Evolutionary conservation across 1,140 invertebrate genomes (phyloP), one percentile per base, ranked within the genome.

Genomic region (Meloidogyne hapla): DNA sequence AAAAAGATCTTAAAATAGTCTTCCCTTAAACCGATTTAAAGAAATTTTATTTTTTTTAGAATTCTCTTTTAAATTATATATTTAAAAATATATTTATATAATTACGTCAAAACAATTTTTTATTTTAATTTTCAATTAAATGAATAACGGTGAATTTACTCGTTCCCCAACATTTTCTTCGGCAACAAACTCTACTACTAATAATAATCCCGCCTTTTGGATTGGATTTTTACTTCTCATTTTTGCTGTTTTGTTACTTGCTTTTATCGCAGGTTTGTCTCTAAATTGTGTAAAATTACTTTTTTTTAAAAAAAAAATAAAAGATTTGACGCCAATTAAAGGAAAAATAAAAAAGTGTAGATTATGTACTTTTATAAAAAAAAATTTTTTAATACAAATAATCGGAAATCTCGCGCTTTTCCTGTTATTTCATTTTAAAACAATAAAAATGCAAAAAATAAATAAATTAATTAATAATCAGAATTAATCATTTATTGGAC

Each of bases 171-270:
- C 18, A 15, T 72, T 48, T n/a, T 40, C 71, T 56, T 56, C 48
- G 6, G 4, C 48, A 56, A n/a, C 12, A 56, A 56, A 18, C 18
- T n/a, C 4, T n/a, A 13, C 18, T 25, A 33, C 13, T 26, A 64
- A 56, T 23, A 21, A 21, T 33, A 64, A 64, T 15, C 28, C 61
- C 33, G 23, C 64, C 10, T 21, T 73, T 21, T 73, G 71, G 71
- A 18, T 73, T 23, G 56, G 71, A 26, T 64, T 73, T 56, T 33
- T 73, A 64, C 56, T 73, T 38, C 23, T 73, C 21, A 73, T 73
- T 33, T 23, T 73, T 26, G 56, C 56, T 21, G 71, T 73, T 33
- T 61, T 73, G 56, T 23, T 73, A 45, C 71, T 73, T 38, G 56
- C 64, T 13, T 61, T 73, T 5, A 23, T 61, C 12, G 56, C 25